Evolutionary conservation across 1,140 invertebrate genomes (phyloP).

Genomic region (Nomia melanderi): DNA sequence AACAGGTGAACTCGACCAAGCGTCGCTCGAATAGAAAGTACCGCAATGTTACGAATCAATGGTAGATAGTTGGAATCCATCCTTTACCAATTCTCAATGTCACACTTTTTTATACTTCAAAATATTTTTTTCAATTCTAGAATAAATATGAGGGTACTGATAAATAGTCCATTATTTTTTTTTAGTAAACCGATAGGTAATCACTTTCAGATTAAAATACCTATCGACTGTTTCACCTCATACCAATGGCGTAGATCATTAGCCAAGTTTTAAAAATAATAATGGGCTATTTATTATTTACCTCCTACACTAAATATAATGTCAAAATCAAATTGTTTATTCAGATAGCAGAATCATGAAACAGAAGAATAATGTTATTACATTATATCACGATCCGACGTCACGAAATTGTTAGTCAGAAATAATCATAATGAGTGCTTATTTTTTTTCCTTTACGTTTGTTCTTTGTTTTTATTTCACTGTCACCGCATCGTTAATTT

Average conservation of each 20-base stretch:
- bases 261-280: too few species aligned
- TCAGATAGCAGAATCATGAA: too few species aligned
- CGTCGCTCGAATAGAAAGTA: conserved; percentile 34
- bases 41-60: background rate
- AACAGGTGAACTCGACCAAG: conserved; percentile 46
- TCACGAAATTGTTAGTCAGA: background rate
- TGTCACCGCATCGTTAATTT: background rate
- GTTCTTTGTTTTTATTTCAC: background rate
- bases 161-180: background rate
- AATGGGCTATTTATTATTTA: too few species aligned
- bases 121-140: background rate
- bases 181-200: background rate
- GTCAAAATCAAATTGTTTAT: too few species aligned
- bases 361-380: background rate
- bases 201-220: background rate
- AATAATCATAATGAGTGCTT: background rate
- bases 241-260: background rate
- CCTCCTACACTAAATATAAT: too few species aligned
- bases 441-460: background rate
- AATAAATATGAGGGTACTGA: background rate
- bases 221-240: background rate
- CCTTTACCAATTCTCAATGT: conserved; percentile 14
- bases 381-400: background rate
- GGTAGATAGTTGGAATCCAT: conserved; percentile 11
- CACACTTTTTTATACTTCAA: background rate